A percentile compares a stretch with the other conserved stretches of the same genome.
phyloP scores from a whole-genome alignment of 1,140 invertebrate species.

The Mya arenaria region DNA sequence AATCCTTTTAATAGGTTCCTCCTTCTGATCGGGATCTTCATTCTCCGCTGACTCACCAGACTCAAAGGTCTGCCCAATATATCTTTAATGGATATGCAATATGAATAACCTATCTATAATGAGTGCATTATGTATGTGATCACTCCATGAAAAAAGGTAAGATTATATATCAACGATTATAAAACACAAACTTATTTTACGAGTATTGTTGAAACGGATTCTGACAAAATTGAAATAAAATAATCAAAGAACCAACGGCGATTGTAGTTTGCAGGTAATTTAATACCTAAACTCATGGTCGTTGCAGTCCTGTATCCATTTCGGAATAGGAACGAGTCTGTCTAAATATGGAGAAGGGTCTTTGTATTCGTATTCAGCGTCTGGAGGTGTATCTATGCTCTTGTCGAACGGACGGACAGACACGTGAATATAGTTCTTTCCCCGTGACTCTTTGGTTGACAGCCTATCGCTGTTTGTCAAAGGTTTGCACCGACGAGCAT shows the following conservation, averaged over 20 bases:
- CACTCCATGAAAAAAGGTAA: too few species aligned
- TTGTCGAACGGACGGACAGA: neutral
- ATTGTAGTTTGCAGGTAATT: neutral
- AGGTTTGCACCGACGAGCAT: neutral
- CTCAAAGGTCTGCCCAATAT: too few species aligned
- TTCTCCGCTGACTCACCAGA: constrained; percentile 5
- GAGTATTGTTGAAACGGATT: too few species aligned
- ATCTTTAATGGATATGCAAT: too few species aligned
- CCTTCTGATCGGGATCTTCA: neutral
- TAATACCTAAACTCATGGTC: constrained; percentile 42
- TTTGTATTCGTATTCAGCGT: constrained; percentile 35
- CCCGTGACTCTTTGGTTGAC: neutral
- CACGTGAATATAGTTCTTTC: constrained; percentile 24
- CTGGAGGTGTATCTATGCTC: neutral
- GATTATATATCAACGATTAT: too few species aligned
- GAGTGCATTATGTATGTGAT: too few species aligned
- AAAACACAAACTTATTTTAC: too few species aligned
- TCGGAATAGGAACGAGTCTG: constrained; percentile 8
- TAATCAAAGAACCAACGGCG: neutral
- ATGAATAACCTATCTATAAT: too few species aligned
- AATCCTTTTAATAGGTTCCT: constrained; percentile 3
- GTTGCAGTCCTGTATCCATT: constrained; percentile 44
- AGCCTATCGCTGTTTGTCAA: neutral
- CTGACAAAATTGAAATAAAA: too few species aligned
- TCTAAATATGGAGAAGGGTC: constrained; percentile 33